Evolutionary conservation across 2,888 invertebrate species (phyloP).

Genomic region (Agrochola macilenta): DNA sequence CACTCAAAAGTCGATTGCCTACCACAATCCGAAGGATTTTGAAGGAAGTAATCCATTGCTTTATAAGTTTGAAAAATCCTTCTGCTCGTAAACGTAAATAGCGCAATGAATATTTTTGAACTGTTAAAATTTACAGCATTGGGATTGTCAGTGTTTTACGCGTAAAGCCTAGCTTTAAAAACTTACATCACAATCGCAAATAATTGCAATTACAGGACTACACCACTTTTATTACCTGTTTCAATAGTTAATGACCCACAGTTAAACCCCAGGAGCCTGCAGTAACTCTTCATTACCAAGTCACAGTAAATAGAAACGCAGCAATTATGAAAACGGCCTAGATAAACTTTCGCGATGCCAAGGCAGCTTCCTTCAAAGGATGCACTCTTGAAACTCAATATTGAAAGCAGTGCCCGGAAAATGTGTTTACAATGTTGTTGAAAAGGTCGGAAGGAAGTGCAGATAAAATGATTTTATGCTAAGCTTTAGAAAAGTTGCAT

Average conservation of each 20-base stretch:
- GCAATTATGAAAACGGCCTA: conserved; percentile 25
- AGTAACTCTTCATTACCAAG: conserved; percentile 31
- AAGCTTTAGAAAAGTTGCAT: conserved; percentile 10
- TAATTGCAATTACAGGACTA: background rate
- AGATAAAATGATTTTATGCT: conserved; percentile 9
- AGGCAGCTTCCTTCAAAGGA: conserved; percentile 2
- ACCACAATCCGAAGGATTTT: background rate
- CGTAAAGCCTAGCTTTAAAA: background rate
- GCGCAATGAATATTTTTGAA: background rate
- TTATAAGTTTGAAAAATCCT: background rate
- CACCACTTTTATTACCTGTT: background rate
- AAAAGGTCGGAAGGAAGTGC: conserved; percentile 7
- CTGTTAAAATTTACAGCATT: background rate
- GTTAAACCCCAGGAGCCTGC: background rate
- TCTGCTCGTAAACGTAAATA: background rate
- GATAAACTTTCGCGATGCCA: background rate
- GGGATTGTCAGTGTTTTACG: background rate
- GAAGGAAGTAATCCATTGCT: background rate
- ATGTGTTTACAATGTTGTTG: conserved; percentile 36
- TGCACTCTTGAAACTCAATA: conserved; percentile 43
- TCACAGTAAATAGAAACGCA: background rate
- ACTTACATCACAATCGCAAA: background rate
- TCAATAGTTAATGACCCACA: conserved; percentile 14
- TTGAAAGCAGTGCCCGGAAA: conserved; percentile 21
- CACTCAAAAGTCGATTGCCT: background rate